These are phyloP conservation scores for Siderastrea siderea DNA, from an alignment of 92 coral and sea anemone species.

Conservation along the genomic window DNA sequence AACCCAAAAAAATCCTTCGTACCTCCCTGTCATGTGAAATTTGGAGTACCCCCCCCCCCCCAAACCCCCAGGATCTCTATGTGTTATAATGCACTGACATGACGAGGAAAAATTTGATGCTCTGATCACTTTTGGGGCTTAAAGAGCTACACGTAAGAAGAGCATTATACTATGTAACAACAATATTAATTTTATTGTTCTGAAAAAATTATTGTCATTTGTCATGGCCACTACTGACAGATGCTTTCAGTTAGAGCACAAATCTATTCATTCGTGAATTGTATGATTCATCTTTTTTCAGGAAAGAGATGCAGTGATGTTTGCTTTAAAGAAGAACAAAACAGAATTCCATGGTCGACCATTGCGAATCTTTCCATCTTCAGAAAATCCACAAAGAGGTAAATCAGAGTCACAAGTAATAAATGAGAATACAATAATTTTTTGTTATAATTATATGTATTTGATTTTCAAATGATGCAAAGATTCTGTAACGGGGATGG, in stretches of 20 bases:
- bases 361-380: slow-evolving; percentile 91
- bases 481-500: too few relatives aligned
- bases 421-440: too few relatives aligned
- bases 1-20: too few relatives aligned
- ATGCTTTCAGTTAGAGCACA: too few relatives aligned
- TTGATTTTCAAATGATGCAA: too few relatives aligned
- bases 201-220: too few relatives aligned
- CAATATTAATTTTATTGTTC: too few relatives aligned
- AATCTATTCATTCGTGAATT: neutral
- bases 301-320: slow-evolving; percentile 87
- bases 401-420: neutral
- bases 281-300: slow-evolving; percentile 15
- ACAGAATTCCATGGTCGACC: slow-evolving; percentile 77
- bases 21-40: too few relatives aligned
- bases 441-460: too few relatives aligned
- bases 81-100: neutral
- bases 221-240: too few relatives aligned
- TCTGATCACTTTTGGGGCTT: neutral
- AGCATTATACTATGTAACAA: neutral
- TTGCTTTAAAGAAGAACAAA: slow-evolving; percentile 89
- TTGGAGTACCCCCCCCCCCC: too few relatives aligned
- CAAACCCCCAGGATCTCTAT: too few relatives aligned
- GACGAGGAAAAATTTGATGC: neutral
- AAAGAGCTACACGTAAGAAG: neutral
- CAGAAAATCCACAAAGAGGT: slow-evolving; percentile 78